Evolutionary conservation across 2,888 invertebrate genomes (phyloP), one percentile per base, ranked within the genome.

Genomic region (Hemithea aestivaria): DNA sequence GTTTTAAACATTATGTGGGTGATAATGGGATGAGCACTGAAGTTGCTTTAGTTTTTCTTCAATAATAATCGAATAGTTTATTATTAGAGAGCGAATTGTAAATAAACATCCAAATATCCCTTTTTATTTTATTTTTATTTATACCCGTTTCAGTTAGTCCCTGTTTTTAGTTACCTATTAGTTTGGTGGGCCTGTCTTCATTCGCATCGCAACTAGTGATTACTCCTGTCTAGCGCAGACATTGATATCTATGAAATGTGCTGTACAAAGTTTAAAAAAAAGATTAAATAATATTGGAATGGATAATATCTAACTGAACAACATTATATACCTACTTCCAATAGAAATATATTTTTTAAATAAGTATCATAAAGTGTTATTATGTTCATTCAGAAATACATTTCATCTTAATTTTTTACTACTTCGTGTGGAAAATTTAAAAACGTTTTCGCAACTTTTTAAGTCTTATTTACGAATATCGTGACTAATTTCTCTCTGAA

Each of bases 81-180:
- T 82, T 82, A 82, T 82, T 83, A 76, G 71, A 75, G 72, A 77
- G 72, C 73, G 65, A 79, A 77, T 72, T 87, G 87, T 87, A 87
- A 87, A 87, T 87, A 87, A 87, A 87, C 83, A 84, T 83, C 82
- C 81, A 74, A 74, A 74, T 81, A 79, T 79, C 83, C 85, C 82
- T 81, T 82, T 69, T 85, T 77, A 76, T 82, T 84, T 84, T 77
- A 71, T 84, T 87, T 87, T 75, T 75, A 83, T 84, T 79, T 75
- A 44, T 9, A 48, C 53, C 65, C 43, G 40, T 28, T 44, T 53
- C 53, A 31, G 41, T 51, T 54, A 16, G 5, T 16, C 3, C 16
- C 16, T 16, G 16, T 5, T 2, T 16, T 4, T 5, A 16, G 3
- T 16, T 16, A 4, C 16, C 50, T 51, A 42, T 55, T 58, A 57